Evolutionary conservation across 2,888 invertebrate genomes (phyloP), one percentile per base, ranked within the genome.

Genomic region (Troides oblongomaculatus): DNA sequence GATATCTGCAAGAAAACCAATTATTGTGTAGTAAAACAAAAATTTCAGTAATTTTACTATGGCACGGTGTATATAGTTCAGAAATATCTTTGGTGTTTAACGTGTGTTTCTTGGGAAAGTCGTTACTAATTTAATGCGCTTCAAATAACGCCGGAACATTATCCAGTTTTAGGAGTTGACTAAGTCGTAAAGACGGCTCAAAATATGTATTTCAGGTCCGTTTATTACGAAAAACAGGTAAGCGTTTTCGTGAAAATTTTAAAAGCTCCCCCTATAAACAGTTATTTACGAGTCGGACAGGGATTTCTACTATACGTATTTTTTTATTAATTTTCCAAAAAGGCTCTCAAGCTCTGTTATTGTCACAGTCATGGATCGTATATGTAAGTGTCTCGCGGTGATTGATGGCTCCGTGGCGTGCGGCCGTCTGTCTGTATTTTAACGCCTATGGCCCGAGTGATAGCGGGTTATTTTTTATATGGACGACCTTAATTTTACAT

Each of bases 401-500:
- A 89, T 88, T 86, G 88, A 89, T 88, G 84, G 77, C 71, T 72
- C 69, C 71, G 76, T 84, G 84, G 80, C 85, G 83, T 84, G 83
- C 80, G 79, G 71, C 71, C 74, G 70, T 70, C 71, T 77, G 72
- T 76, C 76, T 75, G 68, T 70, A 69, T 73, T 74, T 72, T 75
- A 75, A 72, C n/a, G 70, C 59, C 61, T 61, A 59, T 68, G 66
- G 63, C 25, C 57, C 43, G 58, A 69, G 60, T 56, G 56, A 39
- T 6, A 59, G 43, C 53, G 8, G 59, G n/a, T 46, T 46, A 14
- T 46, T 10, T 46, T 12, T 46, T 46, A 46, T 30, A 30, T 12
- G 14, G 2, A 46, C 46, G 14, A 46, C 46, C 14, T 46, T 14
- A 46, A 46, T 46, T 12, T 12, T 14, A 46, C 46, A 46, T 46